These are phyloP conservation scores for Epinephelus cyanopodus DNA, from an alignment of 2,113 vertebrate genomes.

Conservation along the genomic window DNA sequence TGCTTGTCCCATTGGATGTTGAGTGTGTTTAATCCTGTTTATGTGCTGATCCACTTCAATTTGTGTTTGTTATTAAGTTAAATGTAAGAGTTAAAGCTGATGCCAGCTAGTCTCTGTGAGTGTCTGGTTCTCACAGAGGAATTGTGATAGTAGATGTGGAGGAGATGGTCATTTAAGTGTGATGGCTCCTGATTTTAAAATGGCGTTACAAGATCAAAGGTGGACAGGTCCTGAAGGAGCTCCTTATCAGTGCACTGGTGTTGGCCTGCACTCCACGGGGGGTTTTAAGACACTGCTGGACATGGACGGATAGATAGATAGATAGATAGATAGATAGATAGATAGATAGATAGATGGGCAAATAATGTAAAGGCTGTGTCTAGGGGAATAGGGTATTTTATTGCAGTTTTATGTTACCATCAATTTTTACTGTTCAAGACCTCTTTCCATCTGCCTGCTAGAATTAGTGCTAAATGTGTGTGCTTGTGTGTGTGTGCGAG, in stretches of 20 bases:
- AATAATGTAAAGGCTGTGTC: conserved; percentile 3
- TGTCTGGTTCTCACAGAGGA: background rate
- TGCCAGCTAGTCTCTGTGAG: background rate
- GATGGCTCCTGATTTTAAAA: background rate
- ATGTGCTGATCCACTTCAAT: background rate
- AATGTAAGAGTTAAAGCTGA: background rate
- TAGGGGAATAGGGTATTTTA: conserved; percentile 23
- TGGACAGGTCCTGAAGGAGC: background rate
- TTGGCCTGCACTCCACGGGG: background rate
- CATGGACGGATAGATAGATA: background rate
- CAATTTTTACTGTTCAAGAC: conserved; percentile 50
- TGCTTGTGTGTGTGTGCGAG: background rate
- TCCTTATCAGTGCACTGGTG: background rate
- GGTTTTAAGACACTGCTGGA: background rate
- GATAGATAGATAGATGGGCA: background rate
- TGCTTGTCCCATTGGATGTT: background rate
- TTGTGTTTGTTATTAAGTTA: background rate
- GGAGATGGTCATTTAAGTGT: background rate
- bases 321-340: background rate
- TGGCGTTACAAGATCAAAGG: background rate
- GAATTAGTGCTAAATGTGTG: background rate
- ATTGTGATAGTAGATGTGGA: background rate
- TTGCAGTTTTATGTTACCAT: conserved; percentile 46
- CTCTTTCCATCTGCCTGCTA: conserved; percentile 44
- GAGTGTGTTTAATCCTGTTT: too few relatives aligned